phyloP scores from a whole-genome alignment of 1,140 invertebrate species.

The Trinorchestia longiramus region DNA sequence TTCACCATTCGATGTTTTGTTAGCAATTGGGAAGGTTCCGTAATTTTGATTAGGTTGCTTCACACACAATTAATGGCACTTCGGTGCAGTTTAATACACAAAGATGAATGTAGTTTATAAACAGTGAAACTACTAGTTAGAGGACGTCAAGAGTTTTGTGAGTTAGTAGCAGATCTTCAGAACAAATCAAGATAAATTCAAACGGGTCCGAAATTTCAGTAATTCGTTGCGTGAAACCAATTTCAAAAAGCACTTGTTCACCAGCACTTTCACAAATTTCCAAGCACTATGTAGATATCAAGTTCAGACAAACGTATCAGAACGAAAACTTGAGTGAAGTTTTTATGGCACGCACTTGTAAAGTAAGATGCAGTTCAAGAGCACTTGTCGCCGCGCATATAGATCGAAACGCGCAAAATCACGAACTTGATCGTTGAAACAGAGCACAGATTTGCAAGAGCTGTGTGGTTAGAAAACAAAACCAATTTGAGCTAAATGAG shows the following conservation, averaged over 20 bases:
- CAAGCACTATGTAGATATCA: background rate
- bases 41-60: conserved; percentile 1
- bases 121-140: background rate
- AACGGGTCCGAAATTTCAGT: background rate
- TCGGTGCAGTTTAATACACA: conserved; percentile 34
- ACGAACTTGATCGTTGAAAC: background rate
- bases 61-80: conserved; percentile 30
- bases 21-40: background rate
- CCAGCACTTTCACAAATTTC: background rate
- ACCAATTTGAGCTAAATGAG: background rate
- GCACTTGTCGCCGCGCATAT: background rate
- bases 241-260: background rate
- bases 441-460: background rate
- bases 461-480: background rate
- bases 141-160: background rate
- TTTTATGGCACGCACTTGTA: background rate
- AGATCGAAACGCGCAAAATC: background rate
- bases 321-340: background rate
- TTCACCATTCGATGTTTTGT: background rate
- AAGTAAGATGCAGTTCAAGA: background rate
- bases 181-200: background rate
- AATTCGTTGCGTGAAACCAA: background rate
- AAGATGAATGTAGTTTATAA: conserved; percentile 20
- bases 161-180: background rate
- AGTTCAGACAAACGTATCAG: background rate